Evolutionary conservation across 2,113 vertebrate genomes (phyloP), one percentile per base, ranked within the genome.

Genomic region (Semnornis frantzii): DNA sequence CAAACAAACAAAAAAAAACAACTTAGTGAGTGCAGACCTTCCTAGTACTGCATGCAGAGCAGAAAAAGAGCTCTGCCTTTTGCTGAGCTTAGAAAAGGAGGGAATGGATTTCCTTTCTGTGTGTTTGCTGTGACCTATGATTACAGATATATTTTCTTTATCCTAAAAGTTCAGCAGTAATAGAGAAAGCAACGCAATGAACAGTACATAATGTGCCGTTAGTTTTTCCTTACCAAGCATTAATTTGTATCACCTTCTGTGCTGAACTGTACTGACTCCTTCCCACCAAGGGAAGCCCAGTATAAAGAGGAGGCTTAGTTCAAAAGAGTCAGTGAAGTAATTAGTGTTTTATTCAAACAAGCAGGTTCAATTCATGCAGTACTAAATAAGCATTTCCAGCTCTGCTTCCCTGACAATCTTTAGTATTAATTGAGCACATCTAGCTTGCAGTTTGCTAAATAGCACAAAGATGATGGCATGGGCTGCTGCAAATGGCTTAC

Each of bases 311-410:
- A 90, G 24, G 58, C 54, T 85, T 91, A 66, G 86, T 76, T 70
- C 50, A 62, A 86, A 75, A 31, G 48, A 91, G 55, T 83, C 72
- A 62, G 27, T 34, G 66, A 90, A 63, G 87, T 69, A 94, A 90
- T 91, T 94, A 92, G 82, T 79, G 82, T 39, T 94, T 94, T 84
- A 86, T 72, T 92, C 87, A 93, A 88, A 79, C 63, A 86, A 94
- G 65, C 82, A 90, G 69, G 69, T 94, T 94, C 75, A 83, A 54
- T 95, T 94, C 62, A 72, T 39, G 59, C 39, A 54, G 63, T 71
- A 91, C 58, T 63, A 85, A 83, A 81, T 94, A 86, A 87, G 50
- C 79, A 75, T 86, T 96, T 95, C 62, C 54, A 95, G 62, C 85
- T 84, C 76, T 82, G 76, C 70, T 86, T 88, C 58, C 34, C 80